Base-by-base conservation (phyloP, 2,113 vertebrate species). In the Odontophorus gujanensis region DNA sequence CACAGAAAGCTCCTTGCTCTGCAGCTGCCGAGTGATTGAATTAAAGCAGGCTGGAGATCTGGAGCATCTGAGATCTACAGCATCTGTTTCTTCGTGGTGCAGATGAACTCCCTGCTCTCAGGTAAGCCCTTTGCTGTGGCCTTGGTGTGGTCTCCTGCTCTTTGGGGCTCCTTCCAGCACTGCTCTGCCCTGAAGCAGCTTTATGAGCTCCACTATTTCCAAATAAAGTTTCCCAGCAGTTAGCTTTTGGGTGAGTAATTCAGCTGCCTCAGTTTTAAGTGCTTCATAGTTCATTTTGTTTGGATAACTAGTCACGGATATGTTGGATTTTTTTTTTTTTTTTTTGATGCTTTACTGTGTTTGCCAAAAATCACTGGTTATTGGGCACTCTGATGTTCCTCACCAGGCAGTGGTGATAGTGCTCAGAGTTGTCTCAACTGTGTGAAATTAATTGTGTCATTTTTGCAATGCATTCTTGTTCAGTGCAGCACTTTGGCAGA, bases 221-320 rank as follows among this genome's bases (percentile, higher is more conserved):
- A 97, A 97, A 96, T 97, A 92, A 97, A 96, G 84, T 58, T 94
- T 63, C 42, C 48, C 75, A 84, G 65, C 45, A 50, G 62, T 67
- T 51, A 75, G 50, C 58, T 79, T 57, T 82, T 65, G 84, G 53
- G 53, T 63, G 55, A 95, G 69, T 93, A 95, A 96, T 88, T 73
- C 59, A 85, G 5, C 43, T 1, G 21, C 38, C 63, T 80, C 0
- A 0, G n/a, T 36, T 89, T 87, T 85, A 94, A 96, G 71, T 85
- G 90, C 43, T 85, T 87, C 50, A 62, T 90, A 93, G 89, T 88
- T 86, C 85, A 90, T 90, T 93, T 86, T 94, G 89, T 96, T 97
- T 97, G 89, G 90, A 85, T 86, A 93, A 88, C 73, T 91, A 93
- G 89, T 87, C 83, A 95, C 87, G 58, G 85, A 77, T 87, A 62